Evolutionary conservation across 2,888 invertebrate species (phyloP).

Genomic region (Drosophila conformis): DNA sequence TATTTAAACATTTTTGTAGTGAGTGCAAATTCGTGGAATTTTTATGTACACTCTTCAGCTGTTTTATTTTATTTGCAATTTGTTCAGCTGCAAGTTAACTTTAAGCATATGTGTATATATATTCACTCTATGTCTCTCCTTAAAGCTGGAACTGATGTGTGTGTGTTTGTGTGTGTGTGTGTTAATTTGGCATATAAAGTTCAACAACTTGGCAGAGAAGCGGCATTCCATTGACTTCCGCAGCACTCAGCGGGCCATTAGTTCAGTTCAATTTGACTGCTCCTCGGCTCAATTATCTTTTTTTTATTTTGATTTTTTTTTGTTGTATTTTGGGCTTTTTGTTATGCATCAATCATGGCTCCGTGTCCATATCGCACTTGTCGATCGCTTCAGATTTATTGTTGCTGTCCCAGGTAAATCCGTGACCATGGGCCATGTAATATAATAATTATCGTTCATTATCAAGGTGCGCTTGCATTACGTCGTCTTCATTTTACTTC

Average conservation of each 20-base stretch:
- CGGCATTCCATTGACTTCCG: constrained; percentile 37
- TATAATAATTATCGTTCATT: constrained; percentile 69
- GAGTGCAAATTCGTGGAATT: constrained; percentile 30
- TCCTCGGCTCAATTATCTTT: constrained; percentile 36
- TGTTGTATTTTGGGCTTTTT: constrained; percentile 2
- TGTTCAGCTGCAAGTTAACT: constrained; percentile 41
- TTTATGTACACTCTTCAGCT: constrained; percentile 13
- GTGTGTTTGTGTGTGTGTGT: constrained; percentile 7
- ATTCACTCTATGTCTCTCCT: not conserved
- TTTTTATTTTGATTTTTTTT: constrained; percentile 1
- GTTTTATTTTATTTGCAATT: constrained; percentile 4
- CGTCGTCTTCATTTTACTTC: constrained; percentile 29
- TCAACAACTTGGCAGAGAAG: constrained; percentile 47
- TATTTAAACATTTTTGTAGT: constrained; percentile 19
- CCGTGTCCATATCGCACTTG: constrained; percentile 25
- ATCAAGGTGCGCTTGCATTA: constrained; percentile 63
- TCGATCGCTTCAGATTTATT: constrained; percentile 19
- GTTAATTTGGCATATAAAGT: constrained; percentile 52
- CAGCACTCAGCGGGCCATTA: constrained; percentile 46
- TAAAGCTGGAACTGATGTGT: constrained; percentile 30
- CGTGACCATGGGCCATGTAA: constrained; percentile 58
- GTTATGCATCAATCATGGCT: constrained; percentile 47
- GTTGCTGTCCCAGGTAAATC: constrained; percentile 21
- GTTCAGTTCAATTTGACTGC: constrained; percentile 31
- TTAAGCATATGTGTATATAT: constrained; percentile 20